A percentile compares a stretch with the other conserved stretches of the same genome.
These are phyloP conservation scores for Scytalopus superciliaris DNA, from an alignment of 2,113 vertebrate genomes.

Conservation along the genomic window DNA sequence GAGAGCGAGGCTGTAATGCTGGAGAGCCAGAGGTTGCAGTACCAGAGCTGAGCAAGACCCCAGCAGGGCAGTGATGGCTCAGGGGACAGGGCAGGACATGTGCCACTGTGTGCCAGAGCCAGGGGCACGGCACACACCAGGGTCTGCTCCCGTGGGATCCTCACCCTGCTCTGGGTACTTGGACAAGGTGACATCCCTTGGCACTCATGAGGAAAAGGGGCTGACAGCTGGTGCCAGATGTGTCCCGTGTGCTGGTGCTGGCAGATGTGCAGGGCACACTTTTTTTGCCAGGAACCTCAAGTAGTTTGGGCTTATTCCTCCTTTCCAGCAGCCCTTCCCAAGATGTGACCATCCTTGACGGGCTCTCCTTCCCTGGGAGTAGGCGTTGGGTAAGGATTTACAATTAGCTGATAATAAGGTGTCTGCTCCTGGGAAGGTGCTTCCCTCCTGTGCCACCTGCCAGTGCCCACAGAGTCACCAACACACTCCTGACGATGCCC, in stretches of 20 bases:
- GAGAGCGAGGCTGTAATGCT: not conserved
- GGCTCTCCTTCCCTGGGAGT: not conserved
- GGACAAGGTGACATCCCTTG: not conserved
- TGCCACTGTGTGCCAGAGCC: not conserved
- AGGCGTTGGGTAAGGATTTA: not conserved
- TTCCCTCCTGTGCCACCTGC: not conserved
- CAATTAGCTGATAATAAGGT: not conserved
- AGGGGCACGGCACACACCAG: accelerated
- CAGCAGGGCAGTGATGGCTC: not conserved
- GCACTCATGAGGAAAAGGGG: not conserved
- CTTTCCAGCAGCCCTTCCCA: not conserved
- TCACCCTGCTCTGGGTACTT: accelerated
- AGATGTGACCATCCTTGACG: not conserved
- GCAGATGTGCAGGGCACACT: not conserved
- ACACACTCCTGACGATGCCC: accelerated
- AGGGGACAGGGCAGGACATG: accelerated
- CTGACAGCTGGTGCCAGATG: not conserved
- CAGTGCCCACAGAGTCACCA: accelerated
- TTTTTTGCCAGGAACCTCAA: not conserved
- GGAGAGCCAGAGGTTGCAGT: not conserved
- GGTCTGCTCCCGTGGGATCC: not conserved
- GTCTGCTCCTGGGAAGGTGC: not conserved
- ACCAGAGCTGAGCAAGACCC: not conserved
- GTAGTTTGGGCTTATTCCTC: not conserved
- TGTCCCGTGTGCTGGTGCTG: accelerated